A percentile compares a stretch with the other conserved stretches of the same genome.
Evolutionary conservation across 2,113 vertebrate species (phyloP).

Genomic region (Aspiorhynchus laticeps): DNA sequence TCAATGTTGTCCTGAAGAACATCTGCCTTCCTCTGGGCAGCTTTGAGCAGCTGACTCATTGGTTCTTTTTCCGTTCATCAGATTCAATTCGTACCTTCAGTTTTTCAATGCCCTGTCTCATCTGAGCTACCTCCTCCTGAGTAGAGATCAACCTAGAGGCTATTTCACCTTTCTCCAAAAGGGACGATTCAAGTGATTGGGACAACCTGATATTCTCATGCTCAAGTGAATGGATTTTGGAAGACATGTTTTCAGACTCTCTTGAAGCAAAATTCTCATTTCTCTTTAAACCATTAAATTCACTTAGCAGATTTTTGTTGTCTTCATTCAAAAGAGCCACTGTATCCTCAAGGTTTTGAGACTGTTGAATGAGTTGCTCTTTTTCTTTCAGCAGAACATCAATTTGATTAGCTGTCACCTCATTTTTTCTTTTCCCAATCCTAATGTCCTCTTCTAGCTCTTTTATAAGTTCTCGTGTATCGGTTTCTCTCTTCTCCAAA

Average conservation of each 20-base stretch:
- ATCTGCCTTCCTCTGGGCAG: constrained; percentile 77
- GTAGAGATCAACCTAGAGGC: constrained; percentile 81
- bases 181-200: constrained; percentile 79
- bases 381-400: constrained; percentile 72
- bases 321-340: constrained; percentile 61
- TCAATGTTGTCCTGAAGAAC: constrained; percentile 74
- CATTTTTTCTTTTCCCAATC: constrained; percentile 68
- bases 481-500: constrained; percentile 71
- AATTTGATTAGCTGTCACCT: constrained; percentile 65
- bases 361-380: constrained; percentile 68
- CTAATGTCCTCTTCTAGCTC: constrained; percentile 78
- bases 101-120: constrained; percentile 86
- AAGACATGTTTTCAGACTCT: constrained; percentile 74
- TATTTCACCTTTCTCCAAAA: constrained; percentile 85
- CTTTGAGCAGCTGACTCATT: constrained; percentile 79
- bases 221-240: constrained; percentile 74
- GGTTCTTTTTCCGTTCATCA: constrained; percentile 82
- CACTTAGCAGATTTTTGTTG: constrained; percentile 70
- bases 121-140: constrained; percentile 81
- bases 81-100: constrained; percentile 88
- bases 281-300: constrained; percentile 71
- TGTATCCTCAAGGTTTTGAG: constrained; percentile 71
- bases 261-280: constrained; percentile 71
- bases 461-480: constrained; percentile 71
- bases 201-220: constrained; percentile 74